These are phyloP conservation scores for Mya arenaria DNA, from an alignment of 1,140 invertebrate species.

Conservation along the genomic window DNA sequence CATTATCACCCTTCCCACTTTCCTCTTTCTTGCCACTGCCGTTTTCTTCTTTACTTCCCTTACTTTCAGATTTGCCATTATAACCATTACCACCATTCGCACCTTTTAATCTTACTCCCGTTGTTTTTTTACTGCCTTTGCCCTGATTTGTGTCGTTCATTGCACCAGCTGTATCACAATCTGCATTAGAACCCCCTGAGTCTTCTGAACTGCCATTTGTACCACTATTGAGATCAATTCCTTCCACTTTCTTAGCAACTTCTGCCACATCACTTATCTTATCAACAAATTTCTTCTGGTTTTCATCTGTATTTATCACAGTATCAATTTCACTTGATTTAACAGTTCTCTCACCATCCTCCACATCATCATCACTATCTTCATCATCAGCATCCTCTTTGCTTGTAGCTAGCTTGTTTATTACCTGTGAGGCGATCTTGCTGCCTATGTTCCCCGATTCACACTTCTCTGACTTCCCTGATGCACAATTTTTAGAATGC, in stretches of 20 bases:
- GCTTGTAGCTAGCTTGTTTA: slow-evolving; percentile 41
- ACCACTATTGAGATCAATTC: slow-evolving; percentile 35
- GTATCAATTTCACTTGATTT: slow-evolving; percentile 8
- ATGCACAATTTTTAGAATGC: slow-evolving; percentile 42
- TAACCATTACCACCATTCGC: slow-evolving; percentile 45
- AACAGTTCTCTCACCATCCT: slow-evolving; percentile 33
- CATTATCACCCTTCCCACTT: slow-evolving; percentile 22
- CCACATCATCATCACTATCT: slow-evolving; percentile 65
- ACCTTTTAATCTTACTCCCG: slow-evolving; percentile 32
- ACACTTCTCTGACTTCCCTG: too few species aligned
- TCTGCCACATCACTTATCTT: not conserved
- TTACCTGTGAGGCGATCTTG: slow-evolving; percentile 44
- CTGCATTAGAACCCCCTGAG: slow-evolving; percentile 4
- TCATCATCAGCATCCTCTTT: slow-evolving; percentile 56
- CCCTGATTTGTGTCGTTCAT: slow-evolving; percentile 16
- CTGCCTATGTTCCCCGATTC: slow-evolving; percentile 8
- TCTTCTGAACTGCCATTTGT: slow-evolving; percentile 1
- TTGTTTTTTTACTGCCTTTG: slow-evolving; percentile 16
- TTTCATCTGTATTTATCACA: slow-evolving; percentile 27
- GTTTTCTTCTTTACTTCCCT: not conserved
- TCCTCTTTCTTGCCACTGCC: not conserved
- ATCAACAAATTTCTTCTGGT: slow-evolving; percentile 33
- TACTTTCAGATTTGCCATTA: slow-evolving; percentile 32
- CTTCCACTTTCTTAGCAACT: not conserved
- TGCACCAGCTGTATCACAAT: slow-evolving; percentile 26